Evolutionary conservation across 2,888 invertebrate genomes (phyloP).

Genomic region (Cosmia trapezina): DNA sequence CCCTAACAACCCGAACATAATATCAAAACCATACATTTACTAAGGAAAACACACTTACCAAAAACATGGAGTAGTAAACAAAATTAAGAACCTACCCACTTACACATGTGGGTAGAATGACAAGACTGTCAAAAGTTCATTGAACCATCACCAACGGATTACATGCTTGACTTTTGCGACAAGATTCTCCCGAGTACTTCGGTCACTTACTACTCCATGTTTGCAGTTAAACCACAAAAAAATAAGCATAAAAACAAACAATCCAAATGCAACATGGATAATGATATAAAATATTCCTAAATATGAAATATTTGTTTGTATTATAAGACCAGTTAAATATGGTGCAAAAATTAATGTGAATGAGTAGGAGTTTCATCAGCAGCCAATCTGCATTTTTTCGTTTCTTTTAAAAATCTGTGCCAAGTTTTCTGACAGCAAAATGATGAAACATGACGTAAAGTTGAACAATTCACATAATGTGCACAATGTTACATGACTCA

Average conservation of each 20-base stretch:
- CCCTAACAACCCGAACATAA: conserved; percentile 45
- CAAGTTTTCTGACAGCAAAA: conserved; percentile 1
- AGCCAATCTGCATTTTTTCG: neutral
- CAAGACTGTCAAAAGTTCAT: conserved; percentile 26
- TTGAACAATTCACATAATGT: conserved; percentile 13
- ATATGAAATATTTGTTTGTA: conserved; percentile 16
- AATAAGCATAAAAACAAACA: conserved; percentile 32
- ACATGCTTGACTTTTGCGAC: neutral
- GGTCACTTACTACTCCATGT: conserved; percentile 7
- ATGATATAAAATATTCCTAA: neutral
- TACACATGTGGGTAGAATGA: neutral
- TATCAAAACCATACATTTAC: conserved; percentile 37
- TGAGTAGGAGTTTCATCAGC: neutral
- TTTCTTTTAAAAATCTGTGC: conserved; percentile 5
- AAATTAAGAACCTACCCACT: conserved; percentile 3
- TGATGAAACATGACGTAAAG: conserved; percentile 35
- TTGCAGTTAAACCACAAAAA: conserved; percentile 1
- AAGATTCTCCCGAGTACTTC: neutral
- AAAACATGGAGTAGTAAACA: conserved; percentile 20
- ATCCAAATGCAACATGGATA: conserved; percentile 33
- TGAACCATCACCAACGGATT: neutral
- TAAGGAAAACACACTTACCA: conserved; percentile 31
- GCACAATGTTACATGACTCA: conserved; percentile 31
- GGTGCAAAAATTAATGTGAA: neutral
- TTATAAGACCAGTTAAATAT: neutral